phyloP scores from a whole-genome alignment of 1,140 invertebrate genomes.

The Zelostemma sp. region DNA sequence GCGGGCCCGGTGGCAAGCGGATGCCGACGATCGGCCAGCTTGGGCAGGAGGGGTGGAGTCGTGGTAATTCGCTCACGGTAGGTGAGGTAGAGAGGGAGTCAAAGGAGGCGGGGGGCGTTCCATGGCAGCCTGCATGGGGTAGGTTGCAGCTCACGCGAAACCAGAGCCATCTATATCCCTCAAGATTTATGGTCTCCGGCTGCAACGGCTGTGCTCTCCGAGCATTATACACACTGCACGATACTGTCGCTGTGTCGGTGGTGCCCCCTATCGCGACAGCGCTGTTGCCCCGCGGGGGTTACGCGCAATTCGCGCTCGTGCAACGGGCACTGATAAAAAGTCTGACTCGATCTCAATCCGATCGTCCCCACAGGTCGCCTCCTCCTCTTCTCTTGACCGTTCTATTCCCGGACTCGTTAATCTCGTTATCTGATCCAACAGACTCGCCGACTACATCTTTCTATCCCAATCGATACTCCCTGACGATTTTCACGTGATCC shows the following conservation, averaged over 20 bases:
- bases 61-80: slow-evolving; percentile 65
- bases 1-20: slow-evolving; percentile 26
- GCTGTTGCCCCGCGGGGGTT: slow-evolving; percentile 69
- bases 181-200: slow-evolving; percentile 68
- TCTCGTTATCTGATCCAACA: slow-evolving; percentile 42
- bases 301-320: slow-evolving; percentile 68
- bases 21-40: slow-evolving; percentile 36
- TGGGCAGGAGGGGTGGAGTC: slow-evolving; percentile 59
- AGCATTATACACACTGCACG: slow-evolving; percentile 63
- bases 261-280: slow-evolving; percentile 67
- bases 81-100: slow-evolving; percentile 11
- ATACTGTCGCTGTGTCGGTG: slow-evolving; percentile 60
- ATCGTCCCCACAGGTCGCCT: slow-evolving; percentile 38
- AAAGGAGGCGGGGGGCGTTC: slow-evolving; percentile 61
- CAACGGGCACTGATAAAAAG: slow-evolving; percentile 61
- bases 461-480: slow-evolving; percentile 25
- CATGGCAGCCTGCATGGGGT: slow-evolving; percentile 68
- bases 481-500: slow-evolving; percentile 30
- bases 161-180: slow-evolving; percentile 70
- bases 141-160: slow-evolving; percentile 68
- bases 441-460: slow-evolving; percentile 44
- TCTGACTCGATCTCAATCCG: slow-evolving; percentile 64
- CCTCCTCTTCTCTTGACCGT: slow-evolving; percentile 26
- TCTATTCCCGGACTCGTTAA: slow-evolving; percentile 44
- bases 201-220: slow-evolving; percentile 65